Evolutionary conservation across 2,113 vertebrate genomes (phyloP), one percentile per base, ranked within the genome.

Genomic region (Phalacrocorax brasilianus): DNA sequence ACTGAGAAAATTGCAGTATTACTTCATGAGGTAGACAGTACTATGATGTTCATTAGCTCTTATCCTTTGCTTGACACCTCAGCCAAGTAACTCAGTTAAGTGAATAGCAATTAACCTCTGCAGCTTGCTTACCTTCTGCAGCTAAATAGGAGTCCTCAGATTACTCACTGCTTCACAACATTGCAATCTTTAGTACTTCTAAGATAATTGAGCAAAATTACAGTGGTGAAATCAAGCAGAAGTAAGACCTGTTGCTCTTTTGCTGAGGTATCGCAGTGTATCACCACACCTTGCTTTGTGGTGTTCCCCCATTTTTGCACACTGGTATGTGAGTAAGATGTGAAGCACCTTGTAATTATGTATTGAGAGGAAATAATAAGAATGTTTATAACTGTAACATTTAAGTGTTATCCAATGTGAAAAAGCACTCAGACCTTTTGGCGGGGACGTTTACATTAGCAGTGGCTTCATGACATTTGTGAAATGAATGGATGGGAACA

Each of bases 401-500:
- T 73, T 72, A 72, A 78, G 18, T 62, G 27, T 72, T 93, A 73
- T 27, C 22, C 53, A 32, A 53, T 62, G 10, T 65, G n/a, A 45
- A 52, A 74, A 86, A 4, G 2, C 56, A 63, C 71, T 83, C 55
- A 91, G 77, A 85, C 13, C 33, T 95, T 86, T 40, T 91, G 85
- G 72, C 10, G 80, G 72, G 79, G 33, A 38, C 90, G 28, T 95
- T 93, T 68, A 61, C 73, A 16, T 92, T 68, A 99, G 99, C 96
- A 97, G 68, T 99, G 99, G 99, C 98, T 99, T 75, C 92, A 95
- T 56, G 66, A 93, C 17, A 94, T 98, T 9, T 99, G 99, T 94
- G 65, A 94, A 65, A 97, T 40, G 65, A 99, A 99, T 91, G 97
- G 97, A 68, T 99, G 99, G 99, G 96, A 95, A 62, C 99, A 99